phyloP scores from a whole-genome alignment of 2,797 vertebrate species.

The Lates japonicus region DNA sequence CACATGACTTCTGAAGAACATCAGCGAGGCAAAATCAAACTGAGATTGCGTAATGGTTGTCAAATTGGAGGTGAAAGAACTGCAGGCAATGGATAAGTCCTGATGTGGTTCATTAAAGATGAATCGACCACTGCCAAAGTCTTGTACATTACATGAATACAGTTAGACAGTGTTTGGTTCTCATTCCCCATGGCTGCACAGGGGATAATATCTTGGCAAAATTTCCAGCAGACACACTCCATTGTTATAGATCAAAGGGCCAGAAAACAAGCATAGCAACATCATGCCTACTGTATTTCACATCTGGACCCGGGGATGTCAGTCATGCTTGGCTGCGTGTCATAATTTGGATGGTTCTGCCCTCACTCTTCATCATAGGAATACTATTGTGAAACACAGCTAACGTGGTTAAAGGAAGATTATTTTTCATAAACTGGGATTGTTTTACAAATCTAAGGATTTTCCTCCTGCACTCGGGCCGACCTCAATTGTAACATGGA shows the following conservation, averaged over 20 bases:
- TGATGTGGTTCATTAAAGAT: conserved; percentile 58
- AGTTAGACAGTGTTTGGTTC: conserved; percentile 50
- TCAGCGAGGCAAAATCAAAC: conserved; percentile 22
- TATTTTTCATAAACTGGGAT: conserved; percentile 41
- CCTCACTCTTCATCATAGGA: conserved; percentile 41
- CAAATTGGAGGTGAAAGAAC: conserved; percentile 50
- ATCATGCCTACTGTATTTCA: conserved; percentile 60
- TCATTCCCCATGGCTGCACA: conserved; percentile 24
- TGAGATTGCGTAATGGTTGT: conserved; percentile 32
- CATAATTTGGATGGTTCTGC: conserved; percentile 37
- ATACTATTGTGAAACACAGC: conserved; percentile 31
- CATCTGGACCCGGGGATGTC: conserved; percentile 57
- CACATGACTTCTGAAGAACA: conserved; percentile 38
- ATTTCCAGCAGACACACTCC: conserved; percentile 64
- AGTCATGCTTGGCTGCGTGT: conserved; percentile 44
- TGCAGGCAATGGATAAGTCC: conserved; percentile 25
- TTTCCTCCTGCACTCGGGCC: conserved; percentile 35
- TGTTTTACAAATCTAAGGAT: conserved; percentile 46
- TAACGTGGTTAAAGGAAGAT: conserved; percentile 37
- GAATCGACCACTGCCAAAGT: conserved; percentile 44
- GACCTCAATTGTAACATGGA: conserved; percentile 43
- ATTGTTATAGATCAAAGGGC: conserved; percentile 69
- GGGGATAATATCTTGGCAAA: conserved; percentile 41
- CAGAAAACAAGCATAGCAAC: conserved; percentile 40
- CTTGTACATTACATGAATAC: conserved; percentile 36